phyloP scores from a whole-genome alignment of 2,797 vertebrate genomes.

The Stomatorhinus walkeri region DNA sequence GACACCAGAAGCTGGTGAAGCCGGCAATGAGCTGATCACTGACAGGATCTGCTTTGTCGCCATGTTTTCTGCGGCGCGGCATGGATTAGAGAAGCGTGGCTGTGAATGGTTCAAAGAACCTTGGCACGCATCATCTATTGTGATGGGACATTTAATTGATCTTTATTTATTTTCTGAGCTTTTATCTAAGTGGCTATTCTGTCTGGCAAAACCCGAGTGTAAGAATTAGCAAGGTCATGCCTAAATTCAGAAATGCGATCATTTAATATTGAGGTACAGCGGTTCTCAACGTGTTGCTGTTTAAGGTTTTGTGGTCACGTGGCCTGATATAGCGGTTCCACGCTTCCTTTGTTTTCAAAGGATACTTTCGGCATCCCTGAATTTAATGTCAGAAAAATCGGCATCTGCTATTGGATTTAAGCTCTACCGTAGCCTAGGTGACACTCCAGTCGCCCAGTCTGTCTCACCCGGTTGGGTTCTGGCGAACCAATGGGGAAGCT shows the following conservation, averaged over 20 bases:
- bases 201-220: neutral
- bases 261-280: neutral
- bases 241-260: neutral
- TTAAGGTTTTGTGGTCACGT: neutral
- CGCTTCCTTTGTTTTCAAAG: neutral
- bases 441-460: neutral
- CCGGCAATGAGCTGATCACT: neutral
- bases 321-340: neutral
- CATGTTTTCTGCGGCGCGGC: neutral
- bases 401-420: neutral
- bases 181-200: neutral
- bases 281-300: neutral
- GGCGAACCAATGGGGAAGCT: conserved; percentile 21
- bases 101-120: neutral
- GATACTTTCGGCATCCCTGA: neutral
- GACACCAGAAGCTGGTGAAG: conserved; percentile 47
- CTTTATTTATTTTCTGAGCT: neutral
- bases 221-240: neutral
- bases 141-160: neutral
- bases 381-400: conserved; percentile 7
- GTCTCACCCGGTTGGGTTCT: neutral
- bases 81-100: neutral
- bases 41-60: neutral
- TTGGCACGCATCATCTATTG: neutral
- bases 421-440: neutral